Percentiles rank a stretch among this genome's conserved stretches.
These are phyloP conservation scores for Rhodinocichla rosea DNA, from an alignment of 2,113 vertebrate species.

Conservation along the genomic window DNA sequence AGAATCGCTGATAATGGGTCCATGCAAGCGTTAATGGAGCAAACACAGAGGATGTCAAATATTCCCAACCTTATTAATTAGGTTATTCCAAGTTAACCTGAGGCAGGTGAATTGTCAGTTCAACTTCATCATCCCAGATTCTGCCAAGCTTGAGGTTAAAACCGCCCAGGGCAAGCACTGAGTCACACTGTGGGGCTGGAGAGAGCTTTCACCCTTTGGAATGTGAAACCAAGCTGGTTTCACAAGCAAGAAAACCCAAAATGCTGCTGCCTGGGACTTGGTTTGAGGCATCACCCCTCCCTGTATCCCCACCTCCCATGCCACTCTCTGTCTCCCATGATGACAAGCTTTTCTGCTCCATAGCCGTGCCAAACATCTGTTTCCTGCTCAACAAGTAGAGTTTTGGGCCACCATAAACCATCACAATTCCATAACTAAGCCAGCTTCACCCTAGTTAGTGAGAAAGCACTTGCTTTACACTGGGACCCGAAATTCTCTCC, in stretches of 20 bases:
- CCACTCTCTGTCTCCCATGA: neutral
- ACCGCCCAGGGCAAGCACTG: neutral
- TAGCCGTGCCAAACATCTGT: neutral
- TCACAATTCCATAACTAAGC: neutral
- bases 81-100: neutral
- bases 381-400: neutral
- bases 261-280: neutral
- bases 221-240: neutral
- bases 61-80: neutral
- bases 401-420: neutral
- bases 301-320: neutral
- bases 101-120: slow-evolving; percentile 8
- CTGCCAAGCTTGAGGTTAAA: neutral
- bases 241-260: neutral
- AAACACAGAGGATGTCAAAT: neutral
- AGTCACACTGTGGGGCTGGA: neutral
- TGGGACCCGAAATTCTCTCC: neutral
- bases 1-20: neutral
- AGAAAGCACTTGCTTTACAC: too few species aligned
- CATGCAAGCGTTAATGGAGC: neutral
- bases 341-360: neutral
- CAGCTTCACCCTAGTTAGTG: neutral
- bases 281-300: too few species aligned
- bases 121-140: neutral
- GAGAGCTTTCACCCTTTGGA: neutral